Percentiles rank a stretch among this genome's conserved stretches.
Evolutionary conservation across 2,888 invertebrate genomes (phyloP).

Genomic region (Tuta absoluta): DNA sequence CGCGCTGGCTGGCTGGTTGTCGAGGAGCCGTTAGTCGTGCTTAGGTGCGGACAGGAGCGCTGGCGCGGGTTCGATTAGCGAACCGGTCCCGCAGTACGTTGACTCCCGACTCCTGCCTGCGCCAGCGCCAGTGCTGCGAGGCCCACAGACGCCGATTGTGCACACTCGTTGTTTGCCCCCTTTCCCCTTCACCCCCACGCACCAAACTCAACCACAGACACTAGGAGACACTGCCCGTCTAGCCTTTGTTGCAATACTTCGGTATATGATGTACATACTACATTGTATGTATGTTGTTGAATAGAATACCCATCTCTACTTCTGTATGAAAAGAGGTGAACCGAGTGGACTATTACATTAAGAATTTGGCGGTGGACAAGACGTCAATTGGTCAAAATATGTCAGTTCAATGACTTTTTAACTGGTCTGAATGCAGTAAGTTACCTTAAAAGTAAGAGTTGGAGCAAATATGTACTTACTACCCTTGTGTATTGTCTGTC

Average conservation of each 20-base stretch:
- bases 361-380: too few species aligned
- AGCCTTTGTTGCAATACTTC: not conserved
- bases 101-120: constrained; percentile 69
- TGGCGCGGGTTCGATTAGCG: constrained; percentile 76
- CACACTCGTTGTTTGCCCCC: not conserved
- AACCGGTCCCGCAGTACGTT: constrained; percentile 75
- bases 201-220: not conserved
- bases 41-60: constrained; percentile 74
- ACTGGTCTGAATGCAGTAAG: too few species aligned
- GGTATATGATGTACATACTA: not conserved
- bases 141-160: constrained; percentile 32
- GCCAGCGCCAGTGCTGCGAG: constrained; percentile 54
- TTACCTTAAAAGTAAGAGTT: too few species aligned
- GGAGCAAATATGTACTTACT: too few species aligned
- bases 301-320: not conserved
- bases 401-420: too few species aligned
- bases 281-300: not conserved
- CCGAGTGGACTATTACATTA: too few species aligned
- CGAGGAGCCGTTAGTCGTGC: constrained; percentile 73
- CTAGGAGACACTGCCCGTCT: constrained; percentile 1
- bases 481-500: not conserved
- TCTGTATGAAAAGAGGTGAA: too few species aligned
- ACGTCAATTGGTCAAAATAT: too few species aligned
- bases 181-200: not conserved
- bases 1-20: constrained; percentile 47